Conservation (phyloP, 2,113 vertebrate species). For the Paradoxurus hermaphroditus region DNA sequence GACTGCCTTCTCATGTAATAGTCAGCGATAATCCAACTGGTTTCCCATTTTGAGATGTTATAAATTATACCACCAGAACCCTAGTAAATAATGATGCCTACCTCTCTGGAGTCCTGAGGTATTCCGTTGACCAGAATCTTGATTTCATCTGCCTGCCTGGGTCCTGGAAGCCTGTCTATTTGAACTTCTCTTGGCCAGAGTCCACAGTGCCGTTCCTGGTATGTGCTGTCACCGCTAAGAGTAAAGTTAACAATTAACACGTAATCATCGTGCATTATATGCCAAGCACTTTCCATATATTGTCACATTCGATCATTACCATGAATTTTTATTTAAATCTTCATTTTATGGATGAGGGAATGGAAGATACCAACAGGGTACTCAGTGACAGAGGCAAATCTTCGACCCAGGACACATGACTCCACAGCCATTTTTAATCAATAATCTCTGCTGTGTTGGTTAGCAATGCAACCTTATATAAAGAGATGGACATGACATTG, state of each 20-base stretch:
- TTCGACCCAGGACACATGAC: background rate
- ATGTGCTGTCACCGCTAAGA: background rate
- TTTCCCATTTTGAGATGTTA: background rate
- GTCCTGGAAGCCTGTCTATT: background rate
- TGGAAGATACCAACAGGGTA: background rate
- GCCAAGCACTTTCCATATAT: background rate
- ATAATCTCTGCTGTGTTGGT: background rate
- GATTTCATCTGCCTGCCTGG: background rate
- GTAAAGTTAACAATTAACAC: background rate
- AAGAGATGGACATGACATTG: background rate
- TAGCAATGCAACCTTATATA: background rate
- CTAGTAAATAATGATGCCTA: background rate
- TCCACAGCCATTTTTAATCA: background rate
- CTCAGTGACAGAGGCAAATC: background rate
- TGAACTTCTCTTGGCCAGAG: background rate
- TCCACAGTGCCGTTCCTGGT: background rate
- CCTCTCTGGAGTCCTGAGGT: background rate
- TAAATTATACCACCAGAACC: background rate
- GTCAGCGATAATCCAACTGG: background rate
- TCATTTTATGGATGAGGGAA: background rate
- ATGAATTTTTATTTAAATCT: background rate
- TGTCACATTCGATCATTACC: background rate
- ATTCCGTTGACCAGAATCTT: background rate
- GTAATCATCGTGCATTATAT: background rate
- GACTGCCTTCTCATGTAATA: background rate